Evolutionary conservation across 2,888 invertebrate genomes (phyloP), one percentile per base, ranked within the genome.

Genomic region (Argyra leucocephala): DNA sequence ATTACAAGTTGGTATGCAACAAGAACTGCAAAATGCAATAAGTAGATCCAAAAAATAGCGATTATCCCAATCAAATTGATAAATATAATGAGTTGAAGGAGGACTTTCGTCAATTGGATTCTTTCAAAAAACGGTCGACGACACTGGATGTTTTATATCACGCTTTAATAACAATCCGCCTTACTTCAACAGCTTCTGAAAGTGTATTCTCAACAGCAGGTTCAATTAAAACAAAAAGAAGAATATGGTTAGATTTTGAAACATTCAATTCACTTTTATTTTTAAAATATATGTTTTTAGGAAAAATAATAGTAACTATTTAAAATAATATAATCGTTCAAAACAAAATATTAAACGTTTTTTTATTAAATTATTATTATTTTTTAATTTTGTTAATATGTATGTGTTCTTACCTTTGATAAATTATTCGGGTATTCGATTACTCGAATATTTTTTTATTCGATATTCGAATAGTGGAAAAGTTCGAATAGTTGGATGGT

Each of bases 381-480:
- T 59, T 59, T 59, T 23, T 24, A 1, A 23, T 59, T 59, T 59
- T 59, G 23, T 59, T 59, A 59, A 59, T 59, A 23, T 59, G 23
- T 59, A 23, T 59, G 23, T 59, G 2, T 59, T 59, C 23, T 3
- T 59, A 59, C 23, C 23, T 59, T 59, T 59, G 59, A 23, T 59
- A 59, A 59, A 59, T 59, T 59, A 59, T 59, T 59, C 59, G 59
- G 23, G 59, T 59, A 59, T 58, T 22, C 58, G 58, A 58, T 22
- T 58, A 58, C 22, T 58, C 58, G 58, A 58, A 58, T 58, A 58
- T 58, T 22, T 58, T 58, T 2, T 22, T 1, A 22, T 58, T 58
- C 22, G n/a, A n/a, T 59, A 59, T 59, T 59, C 59, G 59, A 59
- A 59, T 59, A 59, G 59, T 59, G 22, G 59, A 59, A 59, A 59